Evolutionary conservation across 2,888 invertebrate species (phyloP).

Genomic region (Zhuqinia jingwanae): DNA sequence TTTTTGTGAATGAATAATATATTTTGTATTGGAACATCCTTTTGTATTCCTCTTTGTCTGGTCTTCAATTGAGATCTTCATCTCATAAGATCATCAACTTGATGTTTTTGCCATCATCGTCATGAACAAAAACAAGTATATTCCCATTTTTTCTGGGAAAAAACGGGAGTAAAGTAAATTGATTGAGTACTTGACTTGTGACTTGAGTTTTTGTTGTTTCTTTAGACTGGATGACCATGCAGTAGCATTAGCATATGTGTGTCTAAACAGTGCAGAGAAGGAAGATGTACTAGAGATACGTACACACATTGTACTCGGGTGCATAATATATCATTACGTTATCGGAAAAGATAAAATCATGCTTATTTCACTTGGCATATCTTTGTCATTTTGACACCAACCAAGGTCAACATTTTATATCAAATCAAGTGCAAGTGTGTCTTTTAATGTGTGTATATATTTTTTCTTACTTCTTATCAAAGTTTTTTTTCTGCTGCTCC

Average conservation of each 20-base stretch:
- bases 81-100: constrained; percentile 12
- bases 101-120: constrained; percentile 20
- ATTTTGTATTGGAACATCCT: not conserved
- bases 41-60: not conserved
- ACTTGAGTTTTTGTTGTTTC: no score
- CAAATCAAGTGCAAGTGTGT: constrained; percentile 16
- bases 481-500: constrained; percentile 41
- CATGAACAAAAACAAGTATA: not conserved
- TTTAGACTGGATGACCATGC: not conserved
- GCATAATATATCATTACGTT: constrained; percentile 52
- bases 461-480: constrained; percentile 12
- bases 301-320: not conserved
- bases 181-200: constrained; percentile 26
- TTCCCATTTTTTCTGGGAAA: not conserved
- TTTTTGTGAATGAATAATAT: constrained; percentile 34
- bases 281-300: no score
- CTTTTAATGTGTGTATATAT: not conserved
- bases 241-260: no score
- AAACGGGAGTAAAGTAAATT: not conserved
- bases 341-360: constrained; percentile 50
- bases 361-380: constrained; percentile 46
- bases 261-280: no score
- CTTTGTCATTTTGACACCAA: constrained; percentile 70
- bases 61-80: constrained; percentile 44
- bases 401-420: constrained; percentile 55